These are phyloP conservation scores for Metallyticus violacea DNA, from an alignment of 2,888 invertebrate species.

Conservation along the genomic window DNA sequence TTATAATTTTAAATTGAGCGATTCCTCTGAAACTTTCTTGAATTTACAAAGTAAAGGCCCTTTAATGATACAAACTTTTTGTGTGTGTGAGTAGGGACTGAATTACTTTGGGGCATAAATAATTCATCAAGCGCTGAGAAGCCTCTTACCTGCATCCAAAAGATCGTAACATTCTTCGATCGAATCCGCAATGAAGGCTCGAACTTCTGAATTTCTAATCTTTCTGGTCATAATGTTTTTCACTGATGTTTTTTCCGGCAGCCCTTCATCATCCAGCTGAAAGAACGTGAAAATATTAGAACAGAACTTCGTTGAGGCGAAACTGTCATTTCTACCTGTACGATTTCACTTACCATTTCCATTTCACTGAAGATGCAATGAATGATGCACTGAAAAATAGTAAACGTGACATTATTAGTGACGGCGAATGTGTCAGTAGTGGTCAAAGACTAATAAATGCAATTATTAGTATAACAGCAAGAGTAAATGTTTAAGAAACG, in stretches of 20 bases:
- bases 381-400: slow-evolving; percentile 39
- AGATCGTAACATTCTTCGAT: slow-evolving; percentile 3
- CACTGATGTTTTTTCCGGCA: not conserved
- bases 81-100: no score
- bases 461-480: no score
- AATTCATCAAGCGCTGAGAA: not conserved
- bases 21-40: not conserved
- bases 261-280: not conserved
- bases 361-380: slow-evolving; percentile 40
- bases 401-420: no score
- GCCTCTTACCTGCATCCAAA: not conserved
- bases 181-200: not conserved
- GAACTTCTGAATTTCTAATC: not conserved
- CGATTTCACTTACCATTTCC: slow-evolving; percentile 38
- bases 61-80: not conserved
- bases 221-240: not conserved
- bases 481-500: no score
- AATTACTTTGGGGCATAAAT: not conserved
- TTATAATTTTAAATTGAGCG: no score
- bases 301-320: not conserved
- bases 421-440: no score
- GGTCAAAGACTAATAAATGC: no score
- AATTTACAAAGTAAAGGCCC: no score
- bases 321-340: not conserved
- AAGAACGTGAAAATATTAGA: not conserved